Conservation (phyloP, 2,797 vertebrate genomes). For the Trachurus trachurus region DNA sequence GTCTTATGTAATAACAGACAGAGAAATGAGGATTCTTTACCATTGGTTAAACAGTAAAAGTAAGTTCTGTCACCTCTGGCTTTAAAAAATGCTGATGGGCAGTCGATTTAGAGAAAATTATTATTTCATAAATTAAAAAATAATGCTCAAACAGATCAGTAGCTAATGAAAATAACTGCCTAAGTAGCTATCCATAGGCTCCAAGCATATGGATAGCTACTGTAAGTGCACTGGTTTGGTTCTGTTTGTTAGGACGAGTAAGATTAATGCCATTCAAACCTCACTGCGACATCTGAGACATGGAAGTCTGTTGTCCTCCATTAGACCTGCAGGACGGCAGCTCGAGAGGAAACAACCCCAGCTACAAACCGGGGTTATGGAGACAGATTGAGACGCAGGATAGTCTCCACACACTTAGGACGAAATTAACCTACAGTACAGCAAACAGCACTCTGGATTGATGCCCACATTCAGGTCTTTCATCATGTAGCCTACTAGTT, state of each 20-base stretch:
- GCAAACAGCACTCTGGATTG: constrained; percentile 13
- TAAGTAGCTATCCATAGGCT: too few relatives aligned
- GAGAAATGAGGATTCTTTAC: background rate
- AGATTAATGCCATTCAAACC: constrained; percentile 1
- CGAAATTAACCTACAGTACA: background rate
- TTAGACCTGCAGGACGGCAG: constrained; percentile 10
- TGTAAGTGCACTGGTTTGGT: background rate
- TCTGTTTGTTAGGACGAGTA: constrained; percentile 20
- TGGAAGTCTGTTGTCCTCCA: constrained; percentile 1
- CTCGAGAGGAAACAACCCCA: constrained; percentile 18
- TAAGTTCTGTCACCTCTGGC: background rate
- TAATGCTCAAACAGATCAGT: background rate
- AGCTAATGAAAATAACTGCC: background rate
- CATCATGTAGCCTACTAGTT: background rate
- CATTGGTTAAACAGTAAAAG: background rate
- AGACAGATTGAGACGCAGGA: constrained; percentile 55
- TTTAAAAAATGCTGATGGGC: background rate
- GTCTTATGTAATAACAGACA: background rate
- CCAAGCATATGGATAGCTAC: too few relatives aligned
- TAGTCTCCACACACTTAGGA: constrained; percentile 20
- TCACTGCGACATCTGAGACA: constrained; percentile 9
- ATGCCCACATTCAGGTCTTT: constrained; percentile 16
- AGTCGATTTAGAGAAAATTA: background rate
- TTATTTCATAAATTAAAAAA: background rate
- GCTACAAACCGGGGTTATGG: constrained; percentile 15